phyloP scores from a whole-genome alignment of 2,888 invertebrate species.

The Eupeodes luniger region DNA sequence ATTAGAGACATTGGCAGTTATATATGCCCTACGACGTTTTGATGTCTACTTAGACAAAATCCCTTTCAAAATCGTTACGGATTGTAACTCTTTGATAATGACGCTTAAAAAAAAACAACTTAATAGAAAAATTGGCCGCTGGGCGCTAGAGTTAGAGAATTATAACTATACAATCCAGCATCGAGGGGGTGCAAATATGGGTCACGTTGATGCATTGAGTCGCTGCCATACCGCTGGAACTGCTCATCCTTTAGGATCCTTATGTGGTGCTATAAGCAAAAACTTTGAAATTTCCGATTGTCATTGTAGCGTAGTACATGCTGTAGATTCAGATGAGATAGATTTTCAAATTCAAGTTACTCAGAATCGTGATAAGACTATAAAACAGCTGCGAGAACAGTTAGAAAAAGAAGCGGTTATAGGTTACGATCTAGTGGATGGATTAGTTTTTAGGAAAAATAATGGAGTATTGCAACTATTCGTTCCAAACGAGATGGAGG shows the following conservation, averaged over 20 bases:
- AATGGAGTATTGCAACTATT: conserved; percentile 22
- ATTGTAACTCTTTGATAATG: no score
- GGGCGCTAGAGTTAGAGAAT: no score
- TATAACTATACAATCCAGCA: no score
- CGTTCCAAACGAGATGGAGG: conserved; percentile 38
- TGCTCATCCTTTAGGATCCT: conserved; percentile 3
- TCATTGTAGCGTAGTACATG: conserved; percentile 9
- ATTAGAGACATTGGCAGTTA: background rate
- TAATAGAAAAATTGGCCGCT: no score
- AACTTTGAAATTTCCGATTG: background rate
- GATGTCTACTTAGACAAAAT: no score
- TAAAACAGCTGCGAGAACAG: conserved; percentile 17
- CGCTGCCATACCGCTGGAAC: conserved; percentile 35
- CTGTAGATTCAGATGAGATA: conserved; percentile 28
- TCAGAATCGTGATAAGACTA: conserved; percentile 28
- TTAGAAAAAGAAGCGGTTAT: background rate
- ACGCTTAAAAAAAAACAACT: no score
- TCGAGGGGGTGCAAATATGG: no score
- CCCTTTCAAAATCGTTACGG: no score
- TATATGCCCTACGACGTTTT: no score
- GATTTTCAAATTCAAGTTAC: conserved; percentile 23
- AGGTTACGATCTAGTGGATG: conserved; percentile 28
- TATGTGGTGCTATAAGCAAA: background rate
- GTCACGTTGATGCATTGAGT: no score
- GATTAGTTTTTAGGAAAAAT: conserved; percentile 27